phyloP scores from a whole-genome alignment of 2,888 invertebrate species.

The Drosophila barbarae region DNA sequence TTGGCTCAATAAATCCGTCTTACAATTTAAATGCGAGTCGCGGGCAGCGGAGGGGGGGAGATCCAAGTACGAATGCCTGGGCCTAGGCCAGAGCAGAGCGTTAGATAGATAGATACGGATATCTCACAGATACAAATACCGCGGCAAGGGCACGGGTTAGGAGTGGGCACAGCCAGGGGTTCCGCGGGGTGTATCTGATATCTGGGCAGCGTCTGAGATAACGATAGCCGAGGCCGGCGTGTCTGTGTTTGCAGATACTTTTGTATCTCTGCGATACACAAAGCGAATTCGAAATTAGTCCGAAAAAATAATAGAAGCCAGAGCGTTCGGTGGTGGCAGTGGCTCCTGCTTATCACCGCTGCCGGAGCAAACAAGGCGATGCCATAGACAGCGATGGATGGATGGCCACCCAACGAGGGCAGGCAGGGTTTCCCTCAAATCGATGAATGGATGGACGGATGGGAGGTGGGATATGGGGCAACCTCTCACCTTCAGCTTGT shows the following conservation, averaged over 20 bases:
- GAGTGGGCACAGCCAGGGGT: conserved; percentile 1
- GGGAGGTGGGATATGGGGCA: background rate
- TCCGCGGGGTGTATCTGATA: conserved; percentile 22
- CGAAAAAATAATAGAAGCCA: conserved; percentile 38
- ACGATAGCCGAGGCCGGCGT: conserved; percentile 33
- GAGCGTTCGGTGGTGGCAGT: conserved; percentile 2
- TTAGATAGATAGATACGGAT: conserved; percentile 26
- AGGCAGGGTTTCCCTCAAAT: conserved; percentile 5
- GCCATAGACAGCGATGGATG: conserved; percentile 51
- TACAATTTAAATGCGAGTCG: conserved; percentile 54
- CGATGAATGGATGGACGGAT: background rate
- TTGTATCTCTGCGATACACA: conserved; percentile 55
- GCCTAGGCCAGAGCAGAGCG: conserved; percentile 1
- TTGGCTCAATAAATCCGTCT: conserved; percentile 69
- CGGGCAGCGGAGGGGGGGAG: background rate
- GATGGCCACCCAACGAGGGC: conserved; percentile 19
- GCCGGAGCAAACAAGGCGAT: conserved; percentile 52
- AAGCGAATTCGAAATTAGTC: conserved; percentile 47
- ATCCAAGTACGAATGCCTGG: conserved; percentile 48
- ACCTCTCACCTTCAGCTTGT: conserved; percentile 80
- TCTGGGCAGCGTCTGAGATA: conserved; percentile 50
- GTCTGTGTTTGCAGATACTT: conserved; percentile 35
- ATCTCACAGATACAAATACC: conserved; percentile 39
- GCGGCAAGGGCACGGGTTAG: conserved; percentile 33
- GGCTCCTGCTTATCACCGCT: conserved; percentile 36